These are phyloP conservation scores for Rhinophrynus dorsalis DNA, from an alignment of 2,797 vertebrate genomes.

Conservation along the genomic window DNA sequence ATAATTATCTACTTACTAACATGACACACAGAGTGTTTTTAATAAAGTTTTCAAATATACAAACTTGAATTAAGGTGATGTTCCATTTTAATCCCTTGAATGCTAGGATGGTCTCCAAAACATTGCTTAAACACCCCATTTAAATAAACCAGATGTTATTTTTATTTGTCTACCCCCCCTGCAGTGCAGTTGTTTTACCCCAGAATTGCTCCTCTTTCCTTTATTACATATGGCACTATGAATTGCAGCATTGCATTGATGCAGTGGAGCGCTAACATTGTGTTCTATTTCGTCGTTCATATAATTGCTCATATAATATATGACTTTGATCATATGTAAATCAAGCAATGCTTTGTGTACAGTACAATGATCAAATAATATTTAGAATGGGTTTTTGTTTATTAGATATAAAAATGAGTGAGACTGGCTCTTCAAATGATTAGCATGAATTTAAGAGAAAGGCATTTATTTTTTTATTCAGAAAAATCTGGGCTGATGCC, in stretches of 20 bases:
- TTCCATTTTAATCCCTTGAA: too few species aligned
- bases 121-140: too few species aligned
- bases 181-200: too few species aligned
- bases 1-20: too few species aligned
- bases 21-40: too few species aligned
- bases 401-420: slow-evolving; percentile 38
- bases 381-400: slow-evolving; percentile 45
- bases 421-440: slow-evolving; percentile 45
- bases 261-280: slow-evolving; percentile 24
- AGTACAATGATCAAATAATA: slow-evolving; percentile 32
- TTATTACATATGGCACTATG: too few species aligned
- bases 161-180: too few species aligned
- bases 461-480: slow-evolving; percentile 53
- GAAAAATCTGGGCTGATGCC: slow-evolving; percentile 51
- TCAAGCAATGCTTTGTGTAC: slow-evolving; percentile 26
- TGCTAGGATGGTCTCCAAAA: too few species aligned
- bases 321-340: slow-evolving; percentile 20
- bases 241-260: slow-evolving; percentile 6
- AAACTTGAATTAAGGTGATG: too few species aligned
- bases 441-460: slow-evolving; percentile 47
- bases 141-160: too few species aligned
- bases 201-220: too few species aligned
- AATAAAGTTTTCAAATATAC: too few species aligned
- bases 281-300: slow-evolving; percentile 25
- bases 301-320: background rate